These are phyloP conservation scores for Coreoperca whiteheadi DNA, from an alignment of 2,113 vertebrate species.

Conservation along the genomic window DNA sequence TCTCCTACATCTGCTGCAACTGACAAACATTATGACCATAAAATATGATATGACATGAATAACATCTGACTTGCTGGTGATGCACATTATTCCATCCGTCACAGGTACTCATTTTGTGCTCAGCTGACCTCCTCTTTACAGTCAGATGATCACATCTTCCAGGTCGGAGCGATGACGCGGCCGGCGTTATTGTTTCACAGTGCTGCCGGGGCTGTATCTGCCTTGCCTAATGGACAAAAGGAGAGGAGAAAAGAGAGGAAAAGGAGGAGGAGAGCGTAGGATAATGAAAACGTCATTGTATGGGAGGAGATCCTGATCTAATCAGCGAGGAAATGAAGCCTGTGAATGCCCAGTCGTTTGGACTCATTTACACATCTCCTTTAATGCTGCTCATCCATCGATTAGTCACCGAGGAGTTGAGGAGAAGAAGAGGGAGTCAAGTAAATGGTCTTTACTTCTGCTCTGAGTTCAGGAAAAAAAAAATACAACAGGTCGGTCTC, in stretches of 20 bases:
- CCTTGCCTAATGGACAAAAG: slow-evolving; percentile 48
- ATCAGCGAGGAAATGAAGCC: slow-evolving; percentile 81
- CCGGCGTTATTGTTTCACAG: slow-evolving; percentile 5
- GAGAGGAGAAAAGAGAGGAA: slow-evolving; percentile 39
- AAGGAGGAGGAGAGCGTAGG: slow-evolving; percentile 48
- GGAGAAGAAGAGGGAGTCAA: slow-evolving; percentile 19
- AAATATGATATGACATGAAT: too few species aligned
- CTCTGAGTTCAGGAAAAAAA: slow-evolving; percentile 16
- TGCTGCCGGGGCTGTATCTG: not conserved
- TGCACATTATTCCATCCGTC: too few species aligned
- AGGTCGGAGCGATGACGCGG: not conserved
- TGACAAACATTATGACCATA: too few species aligned
- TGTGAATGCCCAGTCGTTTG: slow-evolving; percentile 73
- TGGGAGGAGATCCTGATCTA: slow-evolving; percentile 78
- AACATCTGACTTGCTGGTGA: too few species aligned
- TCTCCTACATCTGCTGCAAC: too few species aligned
- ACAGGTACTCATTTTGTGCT: slow-evolving; percentile 24
- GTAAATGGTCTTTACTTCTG: slow-evolving; percentile 32
- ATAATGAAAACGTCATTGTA: slow-evolving; percentile 79
- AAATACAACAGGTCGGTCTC: not conserved
- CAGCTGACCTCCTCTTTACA: slow-evolving; percentile 29
- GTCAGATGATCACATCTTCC: slow-evolving; percentile 38
- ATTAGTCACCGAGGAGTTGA: slow-evolving; percentile 45
- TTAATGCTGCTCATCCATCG: slow-evolving; percentile 58
- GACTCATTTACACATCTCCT: slow-evolving; percentile 74